A percentile compares a stretch with the other conserved stretches of the same genome.
phyloP scores from a whole-genome alignment of 1,140 invertebrate species.

The Penaeus chinensis region DNA sequence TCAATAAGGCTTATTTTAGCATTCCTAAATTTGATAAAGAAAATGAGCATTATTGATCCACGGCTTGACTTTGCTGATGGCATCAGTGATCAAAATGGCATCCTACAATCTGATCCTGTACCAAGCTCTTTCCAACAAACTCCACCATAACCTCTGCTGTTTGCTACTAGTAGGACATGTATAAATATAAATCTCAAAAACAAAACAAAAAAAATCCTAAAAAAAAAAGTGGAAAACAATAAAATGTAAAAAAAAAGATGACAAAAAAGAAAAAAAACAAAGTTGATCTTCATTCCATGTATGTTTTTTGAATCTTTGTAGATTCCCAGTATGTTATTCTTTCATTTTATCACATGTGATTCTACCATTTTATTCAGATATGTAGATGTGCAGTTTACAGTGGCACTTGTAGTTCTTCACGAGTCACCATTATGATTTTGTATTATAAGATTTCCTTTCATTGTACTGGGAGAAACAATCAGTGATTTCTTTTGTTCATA shows the following conservation, averaged over 20 bases:
- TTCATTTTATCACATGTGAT: constrained; percentile 2
- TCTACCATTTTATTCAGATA: constrained; percentile 14
- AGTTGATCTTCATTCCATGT: constrained; percentile 43
- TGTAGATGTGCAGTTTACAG: constrained; percentile 18
- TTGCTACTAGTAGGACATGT: constrained; percentile 40
- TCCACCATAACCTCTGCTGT: constrained; percentile 34
- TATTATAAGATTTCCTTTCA: constrained; percentile 29
- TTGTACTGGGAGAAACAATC: constrained; percentile 38
- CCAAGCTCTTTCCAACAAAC: constrained; percentile 16
- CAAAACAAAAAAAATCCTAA: constrained; percentile 22
- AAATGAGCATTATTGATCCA: no score
- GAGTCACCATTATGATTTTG: constrained; percentile 32
- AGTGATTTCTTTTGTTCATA: constrained; percentile 37
- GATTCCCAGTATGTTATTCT: constrained; percentile 22
- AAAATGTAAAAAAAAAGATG: constrained; percentile 44
- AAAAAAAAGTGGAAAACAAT: constrained; percentile 13
- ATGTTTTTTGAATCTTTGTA: constrained; percentile 38
- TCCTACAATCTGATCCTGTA: neutral
- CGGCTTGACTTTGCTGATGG: neutral
- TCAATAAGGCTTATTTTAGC: no score
- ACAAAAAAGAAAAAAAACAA: constrained; percentile 41
- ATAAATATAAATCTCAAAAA: constrained; percentile 22
- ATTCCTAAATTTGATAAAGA: no score
- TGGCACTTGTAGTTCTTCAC: constrained; percentile 17
- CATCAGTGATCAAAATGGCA: constrained; percentile 1